Evolutionary conservation across 2,113 vertebrate species (phyloP).

Genomic region (Motacilla tschutschensis): DNA sequence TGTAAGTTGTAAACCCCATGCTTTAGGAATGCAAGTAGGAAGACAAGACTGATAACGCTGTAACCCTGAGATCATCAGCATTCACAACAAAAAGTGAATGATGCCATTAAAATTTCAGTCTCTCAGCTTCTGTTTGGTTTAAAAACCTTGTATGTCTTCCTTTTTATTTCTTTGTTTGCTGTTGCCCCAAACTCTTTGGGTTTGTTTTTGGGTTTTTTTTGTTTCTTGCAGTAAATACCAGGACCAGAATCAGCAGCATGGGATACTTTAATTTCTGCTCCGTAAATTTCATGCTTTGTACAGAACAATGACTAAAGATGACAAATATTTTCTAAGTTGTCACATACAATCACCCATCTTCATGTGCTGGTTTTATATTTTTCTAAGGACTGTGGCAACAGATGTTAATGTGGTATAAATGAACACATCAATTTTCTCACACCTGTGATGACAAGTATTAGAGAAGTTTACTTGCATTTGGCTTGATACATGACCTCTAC

Average conservation of each 20-base stretch:
- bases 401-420: constrained; percentile 67
- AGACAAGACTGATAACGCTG: background rate
- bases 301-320: constrained; percentile 58
- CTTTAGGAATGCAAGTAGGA: background rate
- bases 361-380: constrained; percentile 11
- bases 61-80: background rate
- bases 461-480: constrained; percentile 15
- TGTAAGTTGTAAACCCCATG: background rate
- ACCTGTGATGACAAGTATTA: constrained; percentile 59
- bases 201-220: background rate
- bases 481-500: constrained; percentile 44
- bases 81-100: background rate
- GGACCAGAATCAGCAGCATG: background rate
- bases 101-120: background rate
- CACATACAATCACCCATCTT: constrained; percentile 57
- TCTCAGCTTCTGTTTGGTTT: background rate
- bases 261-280: constrained; percentile 12
- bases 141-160: background rate
- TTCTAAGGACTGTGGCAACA: constrained; percentile 36
- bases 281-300: constrained; percentile 24
- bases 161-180: background rate
- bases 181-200: background rate
- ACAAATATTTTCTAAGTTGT: constrained; percentile 68
- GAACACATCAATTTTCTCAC: constrained; percentile 58
- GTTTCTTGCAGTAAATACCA: background rate